Conservation (phyloP, 2,888 invertebrate species). For the Micoletzkya japonica region DNA sequence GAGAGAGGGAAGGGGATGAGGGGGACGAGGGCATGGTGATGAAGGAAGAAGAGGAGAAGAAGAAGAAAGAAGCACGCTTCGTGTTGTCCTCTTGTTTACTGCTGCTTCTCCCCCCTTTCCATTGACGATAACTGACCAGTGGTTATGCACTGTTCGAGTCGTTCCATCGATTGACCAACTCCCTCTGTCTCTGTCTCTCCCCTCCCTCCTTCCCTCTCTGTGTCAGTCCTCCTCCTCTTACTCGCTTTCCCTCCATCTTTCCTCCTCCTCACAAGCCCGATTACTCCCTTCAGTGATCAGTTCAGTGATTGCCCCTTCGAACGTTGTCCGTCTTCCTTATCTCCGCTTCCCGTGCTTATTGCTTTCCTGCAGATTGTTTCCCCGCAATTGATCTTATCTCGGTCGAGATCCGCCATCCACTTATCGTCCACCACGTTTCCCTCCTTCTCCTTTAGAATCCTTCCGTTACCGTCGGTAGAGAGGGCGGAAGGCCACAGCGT, state of each 20-base stretch:
- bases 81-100: neutral
- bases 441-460: no score
- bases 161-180: slow-evolving; percentile 4
- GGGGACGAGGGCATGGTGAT: neutral
- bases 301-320: slow-evolving; percentile 1
- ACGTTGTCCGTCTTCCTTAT: neutral
- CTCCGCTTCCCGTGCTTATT: slow-evolving; percentile 9
- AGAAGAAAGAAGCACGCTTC: neutral
- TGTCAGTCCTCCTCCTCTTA: neutral
- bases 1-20: neutral
- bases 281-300: slow-evolving; percentile 13
- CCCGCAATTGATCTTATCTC: neutral
- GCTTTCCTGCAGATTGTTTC: neutral
- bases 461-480: no score
- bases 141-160: neutral
- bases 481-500: no score
- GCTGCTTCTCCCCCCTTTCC: slow-evolving; percentile 5
- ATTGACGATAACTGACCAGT: neutral
- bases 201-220: neutral
- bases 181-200: slow-evolving; percentile 19
- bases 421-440: no score
- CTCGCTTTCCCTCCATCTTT: neutral
- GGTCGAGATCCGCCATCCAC: no score
- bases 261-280: neutral
- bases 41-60: neutral